Evolutionary conservation across 2,113 vertebrate species (phyloP).

Genomic region (Chelonoidis abingdonii): DNA sequence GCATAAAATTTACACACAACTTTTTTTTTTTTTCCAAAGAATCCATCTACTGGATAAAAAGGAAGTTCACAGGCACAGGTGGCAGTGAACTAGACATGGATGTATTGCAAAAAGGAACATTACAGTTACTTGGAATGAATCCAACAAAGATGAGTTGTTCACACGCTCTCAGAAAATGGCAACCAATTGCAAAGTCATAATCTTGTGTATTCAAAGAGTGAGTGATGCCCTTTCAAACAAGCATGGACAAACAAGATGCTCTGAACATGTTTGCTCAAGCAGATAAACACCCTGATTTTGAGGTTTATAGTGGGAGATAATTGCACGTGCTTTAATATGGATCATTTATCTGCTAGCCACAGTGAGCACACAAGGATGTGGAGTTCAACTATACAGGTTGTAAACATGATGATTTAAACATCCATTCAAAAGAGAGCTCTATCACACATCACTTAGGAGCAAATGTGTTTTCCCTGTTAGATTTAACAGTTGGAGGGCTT

Average conservation of each 20-base stretch:
- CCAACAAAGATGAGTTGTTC: not conserved
- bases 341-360: not conserved
- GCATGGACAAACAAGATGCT: not conserved
- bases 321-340: not conserved
- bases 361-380: fast-evolving
- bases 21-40: not conserved
- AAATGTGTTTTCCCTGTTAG: not conserved
- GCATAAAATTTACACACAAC: not conserved
- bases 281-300: slow-evolving; percentile 38
- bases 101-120: slow-evolving; percentile 9
- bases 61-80: not conserved
- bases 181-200: not conserved
- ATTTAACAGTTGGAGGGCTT: not conserved
- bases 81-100: not conserved
- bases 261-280: slow-evolving; percentile 29
- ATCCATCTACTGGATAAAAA: not conserved
- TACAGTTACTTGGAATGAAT: slow-evolving; percentile 35
- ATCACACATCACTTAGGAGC: not conserved
- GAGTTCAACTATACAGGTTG: fast-evolving
- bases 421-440: not conserved
- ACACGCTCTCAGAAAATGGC: not conserved
- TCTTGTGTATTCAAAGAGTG: not conserved
- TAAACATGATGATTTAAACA: not conserved
- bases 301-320: slow-evolving; percentile 21
- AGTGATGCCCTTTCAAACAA: slow-evolving; percentile 30